These are phyloP conservation scores for Ptychadena robeensis DNA, from an alignment of 2,797 vertebrate genomes.

Conservation along the genomic window DNA sequence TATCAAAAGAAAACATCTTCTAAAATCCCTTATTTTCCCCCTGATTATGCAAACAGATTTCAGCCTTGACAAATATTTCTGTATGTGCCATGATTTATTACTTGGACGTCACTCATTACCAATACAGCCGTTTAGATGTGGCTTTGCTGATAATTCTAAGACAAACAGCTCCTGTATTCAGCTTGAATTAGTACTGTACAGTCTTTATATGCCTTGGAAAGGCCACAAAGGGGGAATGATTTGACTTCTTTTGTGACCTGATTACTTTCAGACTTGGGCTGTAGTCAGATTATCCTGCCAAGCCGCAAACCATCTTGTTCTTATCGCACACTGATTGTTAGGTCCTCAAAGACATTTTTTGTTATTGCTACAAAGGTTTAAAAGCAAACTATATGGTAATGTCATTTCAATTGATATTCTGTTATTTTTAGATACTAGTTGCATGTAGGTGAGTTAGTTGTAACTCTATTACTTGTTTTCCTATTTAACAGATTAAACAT, in stretches of 20 bases:
- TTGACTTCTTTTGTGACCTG: conserved; percentile 21
- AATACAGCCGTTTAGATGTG: conserved; percentile 33
- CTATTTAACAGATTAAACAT: no score
- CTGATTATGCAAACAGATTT: conserved; percentile 30
- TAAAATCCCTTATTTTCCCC: neutral
- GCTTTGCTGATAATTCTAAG: conserved; percentile 34
- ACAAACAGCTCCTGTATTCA: conserved; percentile 28
- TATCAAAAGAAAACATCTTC: neutral
- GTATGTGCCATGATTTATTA: conserved; percentile 19
- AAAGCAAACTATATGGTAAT: no score
- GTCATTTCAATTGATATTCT: no score
- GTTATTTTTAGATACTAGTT: no score
- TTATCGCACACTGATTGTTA: neutral
- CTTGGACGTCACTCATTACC: conserved; percentile 33
- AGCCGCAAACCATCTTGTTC: neutral
- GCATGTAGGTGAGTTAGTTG: no score
- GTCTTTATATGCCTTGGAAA: neutral
- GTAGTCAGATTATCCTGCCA: conserved; percentile 17
- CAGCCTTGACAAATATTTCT: conserved; percentile 29
- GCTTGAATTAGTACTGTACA: conserved; percentile 16
- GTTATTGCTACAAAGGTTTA: no score
- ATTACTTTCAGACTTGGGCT: neutral
- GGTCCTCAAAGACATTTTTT: no score
- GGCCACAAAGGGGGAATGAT: neutral
- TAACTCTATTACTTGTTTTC: no score